phyloP scores from a whole-genome alignment of 2,888 invertebrate species.

The Drosophila kambysellisi region DNA sequence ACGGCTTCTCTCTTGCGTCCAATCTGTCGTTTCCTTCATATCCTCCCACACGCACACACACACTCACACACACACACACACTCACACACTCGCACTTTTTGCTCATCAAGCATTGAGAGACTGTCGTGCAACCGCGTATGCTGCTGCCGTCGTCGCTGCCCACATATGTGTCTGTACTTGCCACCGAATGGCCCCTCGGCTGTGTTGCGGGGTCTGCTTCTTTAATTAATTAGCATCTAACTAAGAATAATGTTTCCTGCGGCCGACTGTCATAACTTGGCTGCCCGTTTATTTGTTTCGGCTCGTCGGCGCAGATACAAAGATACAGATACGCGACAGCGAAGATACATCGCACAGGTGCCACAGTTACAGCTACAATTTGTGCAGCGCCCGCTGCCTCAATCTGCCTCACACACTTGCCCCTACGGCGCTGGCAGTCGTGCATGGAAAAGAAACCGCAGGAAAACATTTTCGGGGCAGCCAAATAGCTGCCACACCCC shows the following conservation, averaged over 20 bases:
- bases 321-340: slow-evolving; percentile 27
- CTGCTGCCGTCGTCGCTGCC: slow-evolving; percentile 21
- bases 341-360: slow-evolving; percentile 63
- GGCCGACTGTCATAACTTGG: slow-evolving; percentile 74
- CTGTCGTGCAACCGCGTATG: slow-evolving; percentile 43
- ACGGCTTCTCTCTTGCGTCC: slow-evolving; percentile 11
- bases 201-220: slow-evolving; percentile 24
- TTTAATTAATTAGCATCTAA: slow-evolving; percentile 79
- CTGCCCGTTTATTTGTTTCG: slow-evolving; percentile 66
- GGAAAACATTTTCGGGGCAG: slow-evolving; percentile 41
- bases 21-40: slow-evolving; percentile 13
- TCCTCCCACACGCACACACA: slow-evolving; percentile 31
- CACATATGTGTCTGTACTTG: slow-evolving; percentile 33
- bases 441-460: slow-evolving; percentile 43
- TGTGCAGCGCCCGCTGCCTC: slow-evolving; percentile 25
- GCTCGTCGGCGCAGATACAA: slow-evolving; percentile 46
- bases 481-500: slow-evolving; percentile 48
- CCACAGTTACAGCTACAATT: slow-evolving; percentile 51
- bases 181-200: slow-evolving; percentile 32
- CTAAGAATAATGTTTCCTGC: slow-evolving; percentile 79
- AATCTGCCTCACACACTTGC: slow-evolving; percentile 12
- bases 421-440: slow-evolving; percentile 42
- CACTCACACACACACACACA: not conserved
- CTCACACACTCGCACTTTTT: slow-evolving; percentile 36
- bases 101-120: slow-evolving; percentile 41